Evolutionary conservation across 2,888 invertebrate species (phyloP).

Genomic region (Hydriomena furcata): DNA sequence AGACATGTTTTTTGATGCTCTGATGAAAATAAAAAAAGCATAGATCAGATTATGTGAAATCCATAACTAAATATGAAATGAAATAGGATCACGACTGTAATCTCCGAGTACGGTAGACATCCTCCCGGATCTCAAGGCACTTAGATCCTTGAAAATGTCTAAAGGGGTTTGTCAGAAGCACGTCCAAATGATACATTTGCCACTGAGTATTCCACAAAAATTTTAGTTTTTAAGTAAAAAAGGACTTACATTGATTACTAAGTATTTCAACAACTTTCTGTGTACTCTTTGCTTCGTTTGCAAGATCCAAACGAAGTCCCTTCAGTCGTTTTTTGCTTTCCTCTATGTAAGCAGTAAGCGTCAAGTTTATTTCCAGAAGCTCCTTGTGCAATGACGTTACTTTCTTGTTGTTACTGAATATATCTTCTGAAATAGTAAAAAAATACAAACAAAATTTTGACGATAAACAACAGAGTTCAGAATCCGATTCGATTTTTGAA

Average conservation of each 20-base stretch:
- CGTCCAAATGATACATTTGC: no score
- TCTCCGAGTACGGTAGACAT: no score
- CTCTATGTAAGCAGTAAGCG: conserved; percentile 69
- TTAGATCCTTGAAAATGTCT: no score
- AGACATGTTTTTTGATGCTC: conserved; percentile 60
- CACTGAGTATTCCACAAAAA: no score
- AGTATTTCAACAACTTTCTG: conserved; percentile 68
- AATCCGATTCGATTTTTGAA: conserved; percentile 64
- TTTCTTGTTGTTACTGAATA: conserved; percentile 62
- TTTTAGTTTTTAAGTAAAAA: background rate
- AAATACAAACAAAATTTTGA: conserved; percentile 33
- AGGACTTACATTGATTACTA: conserved; percentile 61
- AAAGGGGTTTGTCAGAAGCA: no score
- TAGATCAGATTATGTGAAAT: background rate
- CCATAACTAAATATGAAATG: no score
- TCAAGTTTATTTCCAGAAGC: conserved; percentile 75
- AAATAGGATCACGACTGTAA: no score
- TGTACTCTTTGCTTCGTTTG: conserved; percentile 63
- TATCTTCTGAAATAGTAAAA: conserved; percentile 66
- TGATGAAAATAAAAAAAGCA: conserved; percentile 28
- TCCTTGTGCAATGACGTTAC: conserved; percentile 64
- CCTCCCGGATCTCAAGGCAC: no score
- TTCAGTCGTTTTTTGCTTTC: conserved; percentile 67
- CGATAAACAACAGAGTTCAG: conserved; percentile 58
- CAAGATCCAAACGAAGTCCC: conserved; percentile 57